A percentile compares a stretch with the other conserved stretches of the same genome.
These are phyloP conservation scores for Archips crataeganus DNA, from an alignment of 2,888 invertebrate species.

Conservation along the genomic window DNA sequence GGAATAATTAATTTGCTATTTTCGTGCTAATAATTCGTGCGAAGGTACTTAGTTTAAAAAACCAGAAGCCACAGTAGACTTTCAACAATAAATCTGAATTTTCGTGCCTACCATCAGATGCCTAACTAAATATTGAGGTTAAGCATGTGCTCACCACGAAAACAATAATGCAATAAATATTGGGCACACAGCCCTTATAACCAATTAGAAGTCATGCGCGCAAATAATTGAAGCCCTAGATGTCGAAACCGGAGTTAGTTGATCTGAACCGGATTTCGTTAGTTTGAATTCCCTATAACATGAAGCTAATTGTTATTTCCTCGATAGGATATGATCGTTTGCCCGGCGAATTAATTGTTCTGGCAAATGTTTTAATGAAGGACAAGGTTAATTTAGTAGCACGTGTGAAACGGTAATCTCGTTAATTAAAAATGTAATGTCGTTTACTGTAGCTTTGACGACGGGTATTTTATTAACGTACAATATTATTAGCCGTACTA, in stretches of 20 bases:
- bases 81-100: not conserved
- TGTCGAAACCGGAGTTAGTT: slow-evolving; percentile 42
- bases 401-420: slow-evolving; percentile 48
- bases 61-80: not conserved
- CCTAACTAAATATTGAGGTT: slow-evolving; percentile 23
- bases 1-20: too few species aligned
- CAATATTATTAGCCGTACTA: too few species aligned
- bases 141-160: slow-evolving; percentile 17
- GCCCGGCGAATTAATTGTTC: slow-evolving; percentile 37
- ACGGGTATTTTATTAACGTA: too few species aligned
- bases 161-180: slow-evolving; percentile 22
- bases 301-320: slow-evolving; percentile 62
- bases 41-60: too few species aligned
- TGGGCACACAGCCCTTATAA: slow-evolving; percentile 38
- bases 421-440: not conserved
- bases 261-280: slow-evolving; percentile 51
- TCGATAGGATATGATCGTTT: slow-evolving; percentile 52
- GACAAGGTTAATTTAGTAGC: slow-evolving; percentile 66
- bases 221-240: slow-evolving; percentile 44
- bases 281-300: slow-evolving; percentile 56
- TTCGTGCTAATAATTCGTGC: too few species aligned
- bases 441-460: too few species aligned
- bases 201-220: slow-evolving; percentile 31
- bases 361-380: slow-evolving; percentile 49
- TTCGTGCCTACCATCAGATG: not conserved